A percentile compares a stretch with the other conserved stretches of the same genome.
Conservation (phyloP, 2,888 invertebrate species). For the Lucinisca nassula region DNA sequence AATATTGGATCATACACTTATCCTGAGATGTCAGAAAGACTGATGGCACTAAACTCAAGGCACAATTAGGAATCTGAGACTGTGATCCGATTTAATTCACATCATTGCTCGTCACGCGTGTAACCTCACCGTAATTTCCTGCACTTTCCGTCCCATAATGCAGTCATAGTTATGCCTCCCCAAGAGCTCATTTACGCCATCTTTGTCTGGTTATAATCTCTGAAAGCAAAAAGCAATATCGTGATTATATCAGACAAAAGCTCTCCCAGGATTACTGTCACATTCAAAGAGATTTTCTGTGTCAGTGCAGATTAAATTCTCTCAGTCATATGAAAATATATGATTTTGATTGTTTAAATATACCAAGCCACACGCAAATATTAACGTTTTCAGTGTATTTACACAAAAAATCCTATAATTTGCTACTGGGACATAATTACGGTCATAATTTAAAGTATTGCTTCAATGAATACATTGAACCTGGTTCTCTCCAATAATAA, state of each 20-base stretch:
- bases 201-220: background rate
- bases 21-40: background rate
- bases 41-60: background rate
- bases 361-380: no score
- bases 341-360: no score
- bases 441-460: no score
- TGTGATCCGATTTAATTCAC: background rate
- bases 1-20: background rate
- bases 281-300: background rate
- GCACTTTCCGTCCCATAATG: background rate
- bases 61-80: background rate
- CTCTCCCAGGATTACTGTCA: background rate
- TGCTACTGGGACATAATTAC: no score
- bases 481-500: no score
- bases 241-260: background rate
- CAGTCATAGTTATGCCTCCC: background rate
- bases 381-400: no score
- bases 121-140: background rate
- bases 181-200: background rate
- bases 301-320: background rate
- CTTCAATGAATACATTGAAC: no score
- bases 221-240: slow-evolving; percentile 3
- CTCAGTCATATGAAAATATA: no score
- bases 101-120: background rate
- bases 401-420: no score